Base-by-base conservation (phyloP, 2,797 vertebrate genomes). In the Cossypha niveicapilla region DNA sequence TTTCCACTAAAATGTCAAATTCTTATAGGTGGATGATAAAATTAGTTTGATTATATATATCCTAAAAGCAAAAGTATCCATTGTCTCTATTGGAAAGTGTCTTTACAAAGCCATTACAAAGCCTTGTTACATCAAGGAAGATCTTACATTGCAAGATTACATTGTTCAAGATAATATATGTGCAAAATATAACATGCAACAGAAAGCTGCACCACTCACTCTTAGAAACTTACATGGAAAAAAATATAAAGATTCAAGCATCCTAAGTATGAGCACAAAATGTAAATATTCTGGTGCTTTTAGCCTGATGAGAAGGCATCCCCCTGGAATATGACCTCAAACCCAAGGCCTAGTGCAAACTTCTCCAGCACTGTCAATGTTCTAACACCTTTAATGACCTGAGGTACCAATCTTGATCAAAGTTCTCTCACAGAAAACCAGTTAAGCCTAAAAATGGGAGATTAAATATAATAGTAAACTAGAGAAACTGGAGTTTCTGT, bases 401-500 rank as follows among this genome's bases (percentile, higher is more conserved):
- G 4, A 72, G 30, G 44, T 11, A 78, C 41, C 54, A 78, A 47
- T 37, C 41, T 79, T 53, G 62, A 88, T 5, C 34, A 45, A 83
- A 62, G 18, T 22, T 44, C 58, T 51, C 58, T 63, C 79, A 74
- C 48, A 91, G 22, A 42, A 87, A 85, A 87, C 53, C 37, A 76
- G n/a, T 18, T 35, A 48, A 54, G 14, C 51, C 76, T 83, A 51
- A 58, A 87, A 81, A 92, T 6, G 18, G 39, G 30, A 68, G 27
- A 72, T 35, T 13, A 83, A 75, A 37, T 48, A 80, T 44, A 51
- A 75, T 0, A 70, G n/a, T 18, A 80, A 88, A 60, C 72, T 41
- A 45, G 21, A 88, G 39, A 71, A 51, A 86, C 86, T 42, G 75
- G 88, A 94, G 75, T 84, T 90, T 92, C 89, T 81, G 61, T 39